phyloP scores from a whole-genome alignment of 2,888 invertebrate species.

The Cacoxenus indagator region DNA sequence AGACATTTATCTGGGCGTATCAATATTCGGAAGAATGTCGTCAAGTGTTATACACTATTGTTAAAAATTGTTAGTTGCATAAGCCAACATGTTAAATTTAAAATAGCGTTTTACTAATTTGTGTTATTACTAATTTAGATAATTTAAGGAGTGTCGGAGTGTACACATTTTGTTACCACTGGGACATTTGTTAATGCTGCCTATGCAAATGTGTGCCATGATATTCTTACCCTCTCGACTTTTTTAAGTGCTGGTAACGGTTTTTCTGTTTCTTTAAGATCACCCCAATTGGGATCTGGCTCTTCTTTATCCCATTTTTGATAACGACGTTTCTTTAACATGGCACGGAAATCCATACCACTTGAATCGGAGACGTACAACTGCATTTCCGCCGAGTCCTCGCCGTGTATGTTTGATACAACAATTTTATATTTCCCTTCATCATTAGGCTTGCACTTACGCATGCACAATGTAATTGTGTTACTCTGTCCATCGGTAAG shows the following conservation, averaged over 20 bases:
- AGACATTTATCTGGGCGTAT: too few relatives aligned
- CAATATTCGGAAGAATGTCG: too few relatives aligned
- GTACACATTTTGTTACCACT: too few relatives aligned
- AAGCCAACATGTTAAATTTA: too few relatives aligned
- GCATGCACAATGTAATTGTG: constrained; percentile 92
- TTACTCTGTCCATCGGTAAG: constrained; percentile 94
- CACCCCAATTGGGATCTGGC: constrained; percentile 92
- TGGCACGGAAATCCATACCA: constrained; percentile 98
- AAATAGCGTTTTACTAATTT: too few relatives aligned
- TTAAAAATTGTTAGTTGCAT: too few relatives aligned
- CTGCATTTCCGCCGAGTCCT: constrained; percentile 95
- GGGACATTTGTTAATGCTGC: not conserved
- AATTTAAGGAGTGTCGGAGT: too few relatives aligned
- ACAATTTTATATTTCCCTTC: constrained; percentile 96
- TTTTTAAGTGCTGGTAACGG: constrained; percentile 89
- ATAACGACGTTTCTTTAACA: constrained; percentile 96
- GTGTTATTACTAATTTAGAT: too few relatives aligned
- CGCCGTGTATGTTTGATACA: constrained; percentile 93
- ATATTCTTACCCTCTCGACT: constrained; percentile 86
- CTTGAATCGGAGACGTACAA: constrained; percentile 97
- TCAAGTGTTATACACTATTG: too few relatives aligned
- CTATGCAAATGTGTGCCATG: not conserved
- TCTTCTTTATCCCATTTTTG: constrained; percentile 94
- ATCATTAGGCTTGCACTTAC: constrained; percentile 96
- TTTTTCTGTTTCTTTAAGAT: constrained; percentile 91